Evolutionary conservation across 1,140 invertebrate species (phyloP).

Genomic region (Dendrolimus punctatus): DNA sequence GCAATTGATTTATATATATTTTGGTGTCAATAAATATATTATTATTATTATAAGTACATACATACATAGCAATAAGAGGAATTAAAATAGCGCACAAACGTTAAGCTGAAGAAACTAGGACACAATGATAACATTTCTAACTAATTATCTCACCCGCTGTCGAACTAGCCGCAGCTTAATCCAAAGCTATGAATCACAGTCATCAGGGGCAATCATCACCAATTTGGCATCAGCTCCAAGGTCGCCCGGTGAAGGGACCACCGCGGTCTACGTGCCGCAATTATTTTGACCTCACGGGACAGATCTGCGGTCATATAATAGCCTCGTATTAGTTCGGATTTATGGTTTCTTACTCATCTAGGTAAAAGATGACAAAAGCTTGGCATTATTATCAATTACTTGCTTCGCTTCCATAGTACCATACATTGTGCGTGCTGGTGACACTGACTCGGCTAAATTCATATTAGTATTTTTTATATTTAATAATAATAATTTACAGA

Average conservation of each 20-base stretch:
- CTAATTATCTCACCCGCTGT: neutral
- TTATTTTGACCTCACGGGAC: conserved; percentile 21
- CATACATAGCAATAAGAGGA: too few species aligned
- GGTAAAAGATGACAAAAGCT: neutral
- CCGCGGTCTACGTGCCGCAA: conserved; percentile 20
- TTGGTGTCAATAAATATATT: too few species aligned
- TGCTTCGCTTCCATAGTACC: too few species aligned
- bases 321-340: conserved; percentile 6
- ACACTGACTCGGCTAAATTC: too few species aligned
- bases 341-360: neutral
- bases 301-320: conserved; percentile 10
- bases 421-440: too few species aligned
- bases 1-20: too few species aligned
- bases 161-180: neutral
- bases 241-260: conserved; percentile 23
- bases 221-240: conserved; percentile 26
- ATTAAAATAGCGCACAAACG: too few species aligned
- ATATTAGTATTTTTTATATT: too few species aligned
- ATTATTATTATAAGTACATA: too few species aligned
- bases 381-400: neutral
- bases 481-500: too few species aligned
- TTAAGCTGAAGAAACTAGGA: too few species aligned
- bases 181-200: conserved; percentile 16
- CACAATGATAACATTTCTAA: neutral
- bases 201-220: conserved; percentile 27